phyloP scores from a whole-genome alignment of 2,888 invertebrate genomes.

The Hypolimnas misippus region DNA sequence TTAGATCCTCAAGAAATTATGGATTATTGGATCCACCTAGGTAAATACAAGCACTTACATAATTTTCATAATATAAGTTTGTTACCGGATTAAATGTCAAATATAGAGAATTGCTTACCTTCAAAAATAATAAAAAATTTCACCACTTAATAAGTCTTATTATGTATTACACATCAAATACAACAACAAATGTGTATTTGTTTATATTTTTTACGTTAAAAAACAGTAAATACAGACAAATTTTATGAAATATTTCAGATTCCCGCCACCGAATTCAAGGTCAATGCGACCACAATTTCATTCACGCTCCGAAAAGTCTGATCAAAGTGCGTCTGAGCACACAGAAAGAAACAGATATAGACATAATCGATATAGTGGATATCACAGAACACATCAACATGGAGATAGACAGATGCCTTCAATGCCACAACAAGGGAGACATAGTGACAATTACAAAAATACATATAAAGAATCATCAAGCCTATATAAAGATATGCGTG shows the following conservation, averaged over 20 bases:
- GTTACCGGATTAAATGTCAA: conserved; percentile 10
- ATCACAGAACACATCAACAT: conserved; percentile 53
- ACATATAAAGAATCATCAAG: conserved; percentile 44
- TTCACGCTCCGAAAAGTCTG: conserved; percentile 48
- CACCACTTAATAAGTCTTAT: background rate
- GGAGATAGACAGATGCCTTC: conserved; percentile 50
- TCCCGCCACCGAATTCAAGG: conserved; percentile 58
- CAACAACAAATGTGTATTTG: background rate
- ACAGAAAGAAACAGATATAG: conserved; percentile 57
- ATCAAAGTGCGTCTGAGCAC: conserved; percentile 47
- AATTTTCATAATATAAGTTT: background rate
- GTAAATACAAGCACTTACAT: conserved; percentile 48
- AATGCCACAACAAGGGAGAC: conserved; percentile 47
- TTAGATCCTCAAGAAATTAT: conserved; percentile 60
- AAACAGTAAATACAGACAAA: background rate
- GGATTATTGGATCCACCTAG: conserved; percentile 56
- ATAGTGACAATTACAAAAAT: conserved; percentile 46
- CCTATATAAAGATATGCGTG: conserved; percentile 50
- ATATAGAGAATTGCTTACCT: conserved; percentile 16
- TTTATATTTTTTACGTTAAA: background rate
- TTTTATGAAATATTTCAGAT: conserved; percentile 56
- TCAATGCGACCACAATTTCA: conserved; percentile 52
- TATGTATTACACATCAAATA: background rate
- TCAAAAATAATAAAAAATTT: conserved; percentile 1
- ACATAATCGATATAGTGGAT: conserved; percentile 49